A percentile compares a stretch with the other conserved stretches of the same genome.
These are phyloP conservation scores for Natrix natrix DNA, from an alignment of 2,797 vertebrate species.

Conservation along the genomic window DNA sequence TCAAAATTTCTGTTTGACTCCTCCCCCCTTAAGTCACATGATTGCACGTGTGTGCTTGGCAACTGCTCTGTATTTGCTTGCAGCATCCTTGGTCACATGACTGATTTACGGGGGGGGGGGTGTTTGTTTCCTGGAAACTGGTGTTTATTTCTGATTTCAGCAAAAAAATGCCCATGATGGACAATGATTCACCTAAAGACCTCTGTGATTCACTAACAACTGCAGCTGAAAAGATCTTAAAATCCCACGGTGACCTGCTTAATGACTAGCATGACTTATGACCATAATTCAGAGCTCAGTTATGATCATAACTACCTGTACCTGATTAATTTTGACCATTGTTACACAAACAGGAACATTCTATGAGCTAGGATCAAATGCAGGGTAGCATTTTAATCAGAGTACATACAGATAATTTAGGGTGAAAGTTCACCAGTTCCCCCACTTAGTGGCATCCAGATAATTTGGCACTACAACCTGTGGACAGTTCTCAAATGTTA, in stretches of 20 bases:
- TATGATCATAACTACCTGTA: neutral
- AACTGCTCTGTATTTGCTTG: neutral
- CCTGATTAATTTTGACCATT: neutral
- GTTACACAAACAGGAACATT: neutral
- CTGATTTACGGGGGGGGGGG: neutral
- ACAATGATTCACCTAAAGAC: neutral
- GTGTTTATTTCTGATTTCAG: neutral
- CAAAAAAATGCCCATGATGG: neutral
- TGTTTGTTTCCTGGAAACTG: neutral
- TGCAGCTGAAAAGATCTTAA: neutral
- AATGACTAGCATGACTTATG: neutral
- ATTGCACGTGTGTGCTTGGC: neutral
- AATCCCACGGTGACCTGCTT: neutral
- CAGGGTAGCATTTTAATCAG: neutral
- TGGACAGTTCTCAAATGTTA: neutral
- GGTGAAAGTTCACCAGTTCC: neutral
- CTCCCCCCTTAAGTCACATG: neutral
- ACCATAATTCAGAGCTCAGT: neutral
- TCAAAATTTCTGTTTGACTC: neutral
- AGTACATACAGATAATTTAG: neutral
- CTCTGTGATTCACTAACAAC: neutral
- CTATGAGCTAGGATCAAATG: neutral
- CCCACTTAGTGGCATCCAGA: neutral
- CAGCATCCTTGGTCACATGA: neutral
- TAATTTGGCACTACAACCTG: neutral